Percentiles rank a stretch among this genome's conserved stretches.
These are phyloP conservation scores for Tragelaphus eurycerus DNA, from an alignment of 2,797 vertebrate species.

Conservation along the genomic window DNA sequence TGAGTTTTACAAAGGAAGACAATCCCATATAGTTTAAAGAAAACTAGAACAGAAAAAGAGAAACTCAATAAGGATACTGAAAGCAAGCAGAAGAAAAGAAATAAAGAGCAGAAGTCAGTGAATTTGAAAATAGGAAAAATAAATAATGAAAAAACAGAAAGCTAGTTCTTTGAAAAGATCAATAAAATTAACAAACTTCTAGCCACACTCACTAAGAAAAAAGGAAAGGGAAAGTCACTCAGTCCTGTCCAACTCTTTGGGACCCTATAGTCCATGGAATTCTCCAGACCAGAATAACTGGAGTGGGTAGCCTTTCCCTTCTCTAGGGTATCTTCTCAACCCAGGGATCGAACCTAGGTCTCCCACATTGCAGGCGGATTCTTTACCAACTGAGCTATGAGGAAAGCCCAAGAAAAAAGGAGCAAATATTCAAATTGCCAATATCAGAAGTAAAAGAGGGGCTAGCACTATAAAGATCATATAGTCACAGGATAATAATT, in stretches of 20 bases:
- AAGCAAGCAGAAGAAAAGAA: not conserved
- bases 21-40: not conserved
- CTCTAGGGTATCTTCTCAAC: not conserved
- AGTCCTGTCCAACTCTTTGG: not conserved
- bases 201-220: not conserved
- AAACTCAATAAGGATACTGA: not conserved
- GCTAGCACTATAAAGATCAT: not conserved
- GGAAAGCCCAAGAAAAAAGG: not conserved
- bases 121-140: not conserved
- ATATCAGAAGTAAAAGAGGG: not conserved
- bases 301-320: not conserved
- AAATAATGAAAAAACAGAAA: not conserved
- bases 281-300: not conserved
- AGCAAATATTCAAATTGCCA: not conserved
- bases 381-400: not conserved
- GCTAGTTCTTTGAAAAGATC: not conserved
- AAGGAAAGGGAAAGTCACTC: not conserved
- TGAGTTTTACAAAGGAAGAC: not conserved
- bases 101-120: not conserved
- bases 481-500: not conserved
- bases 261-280: not conserved
- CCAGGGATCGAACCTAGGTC: rapidly evolving
- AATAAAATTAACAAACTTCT: not conserved
- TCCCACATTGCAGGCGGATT: not conserved
- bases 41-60: not conserved